Conservation (phyloP, 2,888 invertebrate species). For the Lymantria monacha region DNA sequence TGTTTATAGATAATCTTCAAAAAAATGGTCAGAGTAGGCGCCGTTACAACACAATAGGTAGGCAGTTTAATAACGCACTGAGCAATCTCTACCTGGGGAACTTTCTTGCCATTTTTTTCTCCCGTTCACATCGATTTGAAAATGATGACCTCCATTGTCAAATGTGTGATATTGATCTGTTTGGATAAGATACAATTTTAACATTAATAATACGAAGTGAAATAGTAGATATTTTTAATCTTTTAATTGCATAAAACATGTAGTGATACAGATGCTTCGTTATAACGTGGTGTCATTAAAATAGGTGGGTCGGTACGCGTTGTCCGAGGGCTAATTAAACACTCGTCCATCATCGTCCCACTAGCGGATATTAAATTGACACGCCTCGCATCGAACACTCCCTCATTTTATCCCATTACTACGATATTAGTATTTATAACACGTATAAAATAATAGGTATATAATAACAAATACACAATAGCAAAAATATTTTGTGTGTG, state of each 20-base stretch:
- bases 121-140: slow-evolving; percentile 46
- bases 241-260: too few species aligned
- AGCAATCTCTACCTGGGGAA: slow-evolving; percentile 62
- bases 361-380: slow-evolving; percentile 77
- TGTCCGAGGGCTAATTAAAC: slow-evolving; percentile 61
- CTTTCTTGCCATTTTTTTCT: slow-evolving; percentile 59
- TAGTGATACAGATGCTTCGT: neutral
- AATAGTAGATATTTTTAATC: too few species aligned
- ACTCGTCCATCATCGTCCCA: slow-evolving; percentile 65
- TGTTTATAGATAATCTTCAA: slow-evolving; percentile 45
- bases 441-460: too few species aligned
- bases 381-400: slow-evolving; percentile 63
- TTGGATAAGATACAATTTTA: slow-evolving; percentile 38
- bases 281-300: slow-evolving; percentile 22
- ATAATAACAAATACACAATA: too few species aligned
- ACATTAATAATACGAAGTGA: too few species aligned
- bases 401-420: slow-evolving; percentile 57
- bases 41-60: slow-evolving; percentile 64
- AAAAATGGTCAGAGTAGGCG: slow-evolving; percentile 62
- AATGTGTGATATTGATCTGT: slow-evolving; percentile 51
- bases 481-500: too few species aligned
- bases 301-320: slow-evolving; percentile 12
- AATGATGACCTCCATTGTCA: slow-evolving; percentile 68
- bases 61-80: slow-evolving; percentile 61
- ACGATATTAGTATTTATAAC: slow-evolving; percentile 32